Evolutionary conservation across 1,140 invertebrate species (phyloP).

Genomic region (Plodia interpunctella): DNA sequence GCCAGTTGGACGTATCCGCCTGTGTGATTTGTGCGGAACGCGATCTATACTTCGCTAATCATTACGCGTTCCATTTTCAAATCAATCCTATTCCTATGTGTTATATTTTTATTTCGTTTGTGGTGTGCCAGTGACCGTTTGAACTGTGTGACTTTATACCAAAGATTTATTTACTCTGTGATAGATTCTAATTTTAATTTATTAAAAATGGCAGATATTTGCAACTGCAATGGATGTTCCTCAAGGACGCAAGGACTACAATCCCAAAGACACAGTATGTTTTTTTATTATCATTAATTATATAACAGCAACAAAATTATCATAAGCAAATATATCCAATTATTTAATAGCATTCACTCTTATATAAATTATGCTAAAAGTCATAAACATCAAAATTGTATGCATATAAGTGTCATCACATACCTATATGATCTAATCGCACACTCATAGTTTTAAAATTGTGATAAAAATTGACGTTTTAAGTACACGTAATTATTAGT

Average conservation of each 20-base stretch:
- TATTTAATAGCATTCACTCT: too few species aligned
- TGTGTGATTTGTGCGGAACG: conserved; percentile 31
- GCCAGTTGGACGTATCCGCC: conserved; percentile 58
- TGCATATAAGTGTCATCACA: too few species aligned
- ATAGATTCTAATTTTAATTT: conserved; percentile 35
- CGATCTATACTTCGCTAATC: conserved; percentile 13
- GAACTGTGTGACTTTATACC: conserved; percentile 39
- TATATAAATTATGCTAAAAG: too few species aligned
- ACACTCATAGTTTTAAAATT: too few species aligned
- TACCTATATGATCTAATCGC: too few species aligned
- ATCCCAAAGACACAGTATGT: conserved; percentile 39
- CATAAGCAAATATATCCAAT: too few species aligned
- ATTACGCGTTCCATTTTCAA: conserved; percentile 13
- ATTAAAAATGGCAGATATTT: conserved; percentile 43
- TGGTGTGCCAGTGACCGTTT: conserved; percentile 38
- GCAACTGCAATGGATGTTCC: conserved; percentile 39
- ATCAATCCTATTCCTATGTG: conserved; percentile 4
- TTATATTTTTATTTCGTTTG: conserved; percentile 5
- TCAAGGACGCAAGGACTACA: conserved; percentile 28
- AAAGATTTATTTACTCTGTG: conserved; percentile 62
- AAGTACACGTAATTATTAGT: too few species aligned
- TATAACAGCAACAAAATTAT: too few species aligned
- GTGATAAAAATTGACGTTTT: too few species aligned
- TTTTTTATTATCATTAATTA: conserved; percentile 3
- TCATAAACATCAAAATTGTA: too few species aligned